Evolutionary conservation across 2,113 vertebrate genomes (phyloP).

Genomic region (Paralichthys olivaceus): DNA sequence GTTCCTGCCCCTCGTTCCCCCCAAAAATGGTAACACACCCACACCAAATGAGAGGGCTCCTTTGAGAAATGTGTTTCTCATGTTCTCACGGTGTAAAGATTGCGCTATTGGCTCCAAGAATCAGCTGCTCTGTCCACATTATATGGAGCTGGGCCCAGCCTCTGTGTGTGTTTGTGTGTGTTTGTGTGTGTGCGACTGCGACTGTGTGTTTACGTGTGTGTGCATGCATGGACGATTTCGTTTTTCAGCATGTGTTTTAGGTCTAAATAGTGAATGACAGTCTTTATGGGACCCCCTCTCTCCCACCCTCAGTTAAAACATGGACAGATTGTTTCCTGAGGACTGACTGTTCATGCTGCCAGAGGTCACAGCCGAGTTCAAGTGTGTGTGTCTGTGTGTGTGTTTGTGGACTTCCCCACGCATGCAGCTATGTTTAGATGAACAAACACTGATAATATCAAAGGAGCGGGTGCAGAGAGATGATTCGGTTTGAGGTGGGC

Average conservation of each 20-base stretch:
- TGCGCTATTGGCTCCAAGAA: constrained; percentile 67
- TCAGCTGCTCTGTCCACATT: constrained; percentile 67
- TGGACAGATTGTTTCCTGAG: constrained; percentile 72
- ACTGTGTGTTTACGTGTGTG: no score
- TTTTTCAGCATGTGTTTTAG: constrained; percentile 46
- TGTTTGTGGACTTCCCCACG: constrained; percentile 40
- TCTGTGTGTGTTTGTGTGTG: constrained; percentile 10
- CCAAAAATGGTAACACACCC: constrained; percentile 74
- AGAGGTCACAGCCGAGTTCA: constrained; percentile 64
- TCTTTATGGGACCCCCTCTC: constrained; percentile 69
- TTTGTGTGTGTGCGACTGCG: no score
- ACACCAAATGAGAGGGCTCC: constrained; percentile 71
- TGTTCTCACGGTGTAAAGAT: constrained; percentile 81
- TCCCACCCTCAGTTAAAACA: constrained; percentile 68
- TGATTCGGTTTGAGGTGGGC: constrained; percentile 9
- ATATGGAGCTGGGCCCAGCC: constrained; percentile 39
- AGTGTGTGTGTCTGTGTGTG: constrained; percentile 52
- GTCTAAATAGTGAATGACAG: constrained; percentile 75
- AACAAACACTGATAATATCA: constrained; percentile 56
- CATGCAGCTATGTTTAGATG: constrained; percentile 60
- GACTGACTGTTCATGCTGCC: constrained; percentile 58
- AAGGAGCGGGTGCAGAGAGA: constrained; percentile 36
- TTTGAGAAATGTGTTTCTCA: constrained; percentile 79
- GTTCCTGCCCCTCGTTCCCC: constrained; percentile 27
- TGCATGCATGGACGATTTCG: constrained; percentile 35